Percentiles rank a stretch among this genome's conserved stretches.
Evolutionary conservation across 2,113 vertebrate species (phyloP).

Genomic region (Stictonetta naevosa): DNA sequence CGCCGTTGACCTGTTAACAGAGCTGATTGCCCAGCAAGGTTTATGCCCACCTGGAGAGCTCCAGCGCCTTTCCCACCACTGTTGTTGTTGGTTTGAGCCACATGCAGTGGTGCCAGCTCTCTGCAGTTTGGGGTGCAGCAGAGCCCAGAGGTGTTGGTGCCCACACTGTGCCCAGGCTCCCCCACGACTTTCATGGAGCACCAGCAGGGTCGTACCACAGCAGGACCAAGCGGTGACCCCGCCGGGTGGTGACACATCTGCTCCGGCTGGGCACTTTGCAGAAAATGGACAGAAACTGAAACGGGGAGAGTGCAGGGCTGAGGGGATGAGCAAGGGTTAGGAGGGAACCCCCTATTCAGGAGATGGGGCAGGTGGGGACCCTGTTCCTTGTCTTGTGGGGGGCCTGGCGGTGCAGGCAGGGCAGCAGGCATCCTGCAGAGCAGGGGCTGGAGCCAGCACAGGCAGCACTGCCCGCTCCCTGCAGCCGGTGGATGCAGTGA

Average conservation of each 20-base stretch:
- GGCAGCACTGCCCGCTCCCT: not conserved
- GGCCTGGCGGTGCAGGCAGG: not conserved
- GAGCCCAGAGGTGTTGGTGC: not conserved
- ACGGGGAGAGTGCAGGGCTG: not conserved
- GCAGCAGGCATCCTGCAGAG: not conserved
- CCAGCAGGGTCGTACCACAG: accelerated
- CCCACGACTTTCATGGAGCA: accelerated
- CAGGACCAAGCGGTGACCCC: not conserved
- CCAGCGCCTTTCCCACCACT: not conserved
- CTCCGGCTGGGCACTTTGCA: not conserved
- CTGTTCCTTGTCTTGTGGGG: not conserved
- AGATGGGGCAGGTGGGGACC: not conserved
- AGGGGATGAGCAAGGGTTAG: not conserved
- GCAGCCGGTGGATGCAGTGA: not conserved
- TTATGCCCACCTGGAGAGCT: not conserved
- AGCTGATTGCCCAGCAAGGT: not conserved
- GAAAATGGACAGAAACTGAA: not conserved
- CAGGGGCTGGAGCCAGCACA: not conserved
- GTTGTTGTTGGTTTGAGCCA: not conserved
- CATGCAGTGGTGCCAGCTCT: not conserved
- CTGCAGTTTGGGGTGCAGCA: not conserved
- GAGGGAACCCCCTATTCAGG: not conserved
- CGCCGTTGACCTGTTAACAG: accelerated
- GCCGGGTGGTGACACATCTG: not conserved
- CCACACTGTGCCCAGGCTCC: accelerated